These are phyloP conservation scores for Harpagus bidentatus DNA, from an alignment of 2,113 vertebrate genomes.

Conservation along the genomic window DNA sequence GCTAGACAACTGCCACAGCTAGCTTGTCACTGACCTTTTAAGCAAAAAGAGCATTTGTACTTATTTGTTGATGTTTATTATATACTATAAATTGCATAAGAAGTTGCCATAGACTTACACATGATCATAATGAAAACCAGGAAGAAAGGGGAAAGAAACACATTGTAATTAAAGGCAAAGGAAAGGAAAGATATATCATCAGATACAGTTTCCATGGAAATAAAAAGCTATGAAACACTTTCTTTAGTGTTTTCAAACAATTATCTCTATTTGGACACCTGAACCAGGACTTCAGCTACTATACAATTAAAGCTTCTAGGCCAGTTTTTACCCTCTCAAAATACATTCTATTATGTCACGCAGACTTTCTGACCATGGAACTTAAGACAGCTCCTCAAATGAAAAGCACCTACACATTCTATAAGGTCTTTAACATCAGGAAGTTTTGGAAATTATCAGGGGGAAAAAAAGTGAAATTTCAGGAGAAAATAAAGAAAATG, in stretches of 20 bases:
- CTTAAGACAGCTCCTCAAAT: neutral
- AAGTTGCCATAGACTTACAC: neutral
- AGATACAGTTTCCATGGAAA: slow-evolving; percentile 14
- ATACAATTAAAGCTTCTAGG: neutral
- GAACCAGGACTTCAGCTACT: neutral
- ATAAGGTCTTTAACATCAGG: neutral
- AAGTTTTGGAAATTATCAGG: neutral
- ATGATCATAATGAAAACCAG: neutral
- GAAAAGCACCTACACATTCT: neutral
- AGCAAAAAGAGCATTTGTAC: neutral
- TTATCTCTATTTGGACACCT: neutral
- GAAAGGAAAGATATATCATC: neutral
- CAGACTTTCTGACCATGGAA: neutral
- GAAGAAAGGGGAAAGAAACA: neutral
- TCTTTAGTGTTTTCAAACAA: neutral
- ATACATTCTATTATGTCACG: neutral
- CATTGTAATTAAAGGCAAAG: neutral
- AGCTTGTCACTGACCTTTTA: neutral
- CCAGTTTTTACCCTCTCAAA: neutral
- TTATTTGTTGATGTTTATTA: neutral
- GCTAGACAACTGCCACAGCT: neutral
- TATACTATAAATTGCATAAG: neutral
- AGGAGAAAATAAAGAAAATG: neutral
- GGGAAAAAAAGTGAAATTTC: neutral
- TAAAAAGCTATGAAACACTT: neutral